Percentiles rank a stretch among this genome's conserved stretches.
These are phyloP conservation scores for Corvus moneduloides DNA, from an alignment of 2,113 vertebrate species.

Conservation along the genomic window DNA sequence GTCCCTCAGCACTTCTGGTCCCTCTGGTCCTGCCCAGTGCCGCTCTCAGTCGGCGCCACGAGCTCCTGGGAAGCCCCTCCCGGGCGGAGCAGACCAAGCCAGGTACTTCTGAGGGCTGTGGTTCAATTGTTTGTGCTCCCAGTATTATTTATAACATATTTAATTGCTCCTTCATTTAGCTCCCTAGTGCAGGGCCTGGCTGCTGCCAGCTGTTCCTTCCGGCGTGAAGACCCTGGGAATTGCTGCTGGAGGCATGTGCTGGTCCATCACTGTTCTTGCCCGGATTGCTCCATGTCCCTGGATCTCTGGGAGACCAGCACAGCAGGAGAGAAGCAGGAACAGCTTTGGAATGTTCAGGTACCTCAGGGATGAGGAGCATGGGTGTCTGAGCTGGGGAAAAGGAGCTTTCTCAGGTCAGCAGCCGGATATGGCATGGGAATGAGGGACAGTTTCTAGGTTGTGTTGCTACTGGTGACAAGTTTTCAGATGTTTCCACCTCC, in stretches of 20 bases:
- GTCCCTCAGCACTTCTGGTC: not conserved
- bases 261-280: not conserved
- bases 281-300: not conserved
- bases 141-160: rapidly evolving
- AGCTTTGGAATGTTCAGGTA: not conserved
- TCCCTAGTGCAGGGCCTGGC: not conserved
- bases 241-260: not conserved
- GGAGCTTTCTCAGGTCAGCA: not conserved
- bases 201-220: not conserved
- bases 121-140: not conserved
- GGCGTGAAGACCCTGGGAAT: rapidly evolving
- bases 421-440: rapidly evolving
- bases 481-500: not conserved
- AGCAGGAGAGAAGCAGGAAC: not conserved
- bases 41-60: rapidly evolving
- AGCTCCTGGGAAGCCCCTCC: not conserved
- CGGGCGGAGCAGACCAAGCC: not conserved
- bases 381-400: not conserved
- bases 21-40: rapidly evolving
- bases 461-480: rapidly evolving
- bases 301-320: not conserved
- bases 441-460: rapidly evolving
- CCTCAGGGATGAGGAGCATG: not conserved
- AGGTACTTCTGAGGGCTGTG: not conserved
- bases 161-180: not conserved